Conservation (phyloP, 2,888 invertebrate species). For the Noctua comes region DNA sequence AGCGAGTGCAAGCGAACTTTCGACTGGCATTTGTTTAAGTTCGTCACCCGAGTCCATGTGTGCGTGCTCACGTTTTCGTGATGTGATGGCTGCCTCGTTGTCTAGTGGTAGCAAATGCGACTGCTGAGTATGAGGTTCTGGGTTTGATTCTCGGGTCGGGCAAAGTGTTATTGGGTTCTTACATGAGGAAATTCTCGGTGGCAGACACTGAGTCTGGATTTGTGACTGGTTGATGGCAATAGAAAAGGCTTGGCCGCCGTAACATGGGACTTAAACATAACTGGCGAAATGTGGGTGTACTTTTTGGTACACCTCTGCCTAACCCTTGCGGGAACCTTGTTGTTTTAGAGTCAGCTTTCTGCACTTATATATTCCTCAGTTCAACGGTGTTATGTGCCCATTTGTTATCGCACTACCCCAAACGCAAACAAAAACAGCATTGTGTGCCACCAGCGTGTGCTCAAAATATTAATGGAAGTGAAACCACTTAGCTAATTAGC, state of each 20-base stretch:
- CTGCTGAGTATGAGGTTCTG: too few species aligned
- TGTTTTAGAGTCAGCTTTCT: not conserved
- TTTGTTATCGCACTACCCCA: conserved; percentile 18
- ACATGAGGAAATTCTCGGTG: not conserved
- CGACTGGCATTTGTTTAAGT: not conserved
- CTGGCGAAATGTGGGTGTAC: not conserved
- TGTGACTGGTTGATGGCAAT: not conserved
- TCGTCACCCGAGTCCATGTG: not conserved
- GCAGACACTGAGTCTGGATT: not conserved
- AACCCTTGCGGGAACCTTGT: not conserved
- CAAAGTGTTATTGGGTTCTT: not conserved
- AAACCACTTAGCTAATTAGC: conserved; percentile 34
- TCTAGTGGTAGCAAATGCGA: not conserved
- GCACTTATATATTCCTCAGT: conserved; percentile 12
- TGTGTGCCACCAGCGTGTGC: conserved; percentile 10
- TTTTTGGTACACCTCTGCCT: not conserved
- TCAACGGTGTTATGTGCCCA: not conserved
- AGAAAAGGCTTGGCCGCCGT: not conserved
- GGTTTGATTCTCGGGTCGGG: not conserved
- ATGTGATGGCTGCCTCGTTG: too few species aligned
- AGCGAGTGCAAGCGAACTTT: not conserved
- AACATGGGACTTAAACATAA: not conserved
- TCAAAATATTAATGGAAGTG: conserved; percentile 30
- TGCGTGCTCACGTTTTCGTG: not conserved
- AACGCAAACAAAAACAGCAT: conserved; percentile 41